Evolutionary conservation across 2,888 invertebrate genomes (phyloP), one percentile per base, ranked within the genome.

Genomic region (Nymphalis c-album): DNA sequence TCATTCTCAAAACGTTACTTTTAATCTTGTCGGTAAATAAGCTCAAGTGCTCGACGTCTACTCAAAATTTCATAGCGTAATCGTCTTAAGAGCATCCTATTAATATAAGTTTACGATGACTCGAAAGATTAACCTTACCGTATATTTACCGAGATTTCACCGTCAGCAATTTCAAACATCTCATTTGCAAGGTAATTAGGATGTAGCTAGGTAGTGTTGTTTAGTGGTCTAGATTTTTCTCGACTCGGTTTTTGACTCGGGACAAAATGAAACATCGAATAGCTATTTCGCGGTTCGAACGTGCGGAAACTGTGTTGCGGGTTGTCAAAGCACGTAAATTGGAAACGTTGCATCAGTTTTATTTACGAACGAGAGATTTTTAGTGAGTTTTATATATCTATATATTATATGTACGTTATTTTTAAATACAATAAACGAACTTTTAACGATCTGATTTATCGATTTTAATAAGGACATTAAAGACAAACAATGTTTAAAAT

Each of bases 11-110:
- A 59, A 61, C 59, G 69, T 45, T 60, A 55, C 59, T 67, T 51
- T 68, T 67, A 71, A 64, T 59, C 57, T 65, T 61, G 57, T 68
- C 63, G 59, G 59, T 69, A 71, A 71, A 73, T 68, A 63, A 69
- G 47, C 62, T 70, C 45, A 53, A 63, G 60, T 64, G 53, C 63
- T 53, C 63, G 48, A 60, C 59, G 50, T 60, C 61, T 51, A 58
- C 64, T 67, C 63, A 65, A 73, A 68, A 64, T 67, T 73, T 71
- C 66, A 60, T 59, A 66, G 66, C 58, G 48, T 68, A 68, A 71
- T 73, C 68, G 65, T 50, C 64, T 71, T 67, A 66, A 60, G 53
- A 69, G 66, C 58, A 40, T 58, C 59, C 68, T 68, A 68, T 68
- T 70, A 72, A 72, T 67, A 69, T 63, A 59, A 71, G 61, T 40